phyloP scores from a whole-genome alignment of 2,113 vertebrate species.

The Apodemus sylvaticus region DNA sequence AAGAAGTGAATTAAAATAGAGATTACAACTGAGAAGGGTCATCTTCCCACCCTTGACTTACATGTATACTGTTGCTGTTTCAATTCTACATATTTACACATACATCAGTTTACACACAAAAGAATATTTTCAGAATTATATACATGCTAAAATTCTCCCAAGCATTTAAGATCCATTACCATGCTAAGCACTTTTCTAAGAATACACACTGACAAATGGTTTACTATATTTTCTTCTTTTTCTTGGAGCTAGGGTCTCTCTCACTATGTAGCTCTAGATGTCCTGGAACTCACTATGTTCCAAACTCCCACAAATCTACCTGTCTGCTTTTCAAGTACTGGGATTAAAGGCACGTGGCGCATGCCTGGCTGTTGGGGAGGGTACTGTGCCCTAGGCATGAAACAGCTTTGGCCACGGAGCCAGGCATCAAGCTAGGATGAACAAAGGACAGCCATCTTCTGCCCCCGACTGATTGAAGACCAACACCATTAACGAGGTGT shows the following conservation, averaged over 20 bases:
- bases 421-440: conserved; percentile 17
- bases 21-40: neutral
- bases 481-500: neutral
- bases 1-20: neutral
- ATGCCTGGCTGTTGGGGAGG: no score
- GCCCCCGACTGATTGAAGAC: neutral
- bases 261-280: neutral
- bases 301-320: neutral
- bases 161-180: conserved; percentile 29
- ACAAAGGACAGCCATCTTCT: neutral
- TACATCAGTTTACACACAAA: neutral
- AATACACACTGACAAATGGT: neutral
- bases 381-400: neutral
- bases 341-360: neutral
- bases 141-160: neutral
- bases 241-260: neutral
- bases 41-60: neutral
- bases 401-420: conserved; percentile 9
- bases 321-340: neutral
- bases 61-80: neutral
- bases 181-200: conserved; percentile 39
- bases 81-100: neutral
- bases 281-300: neutral
- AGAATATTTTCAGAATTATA: conserved; percentile 33
- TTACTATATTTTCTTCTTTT: neutral